Evolutionary conservation across 1,140 invertebrate species (phyloP), one percentile per base, ranked within the genome.

Genomic region (Solenopsis invicta): DNA sequence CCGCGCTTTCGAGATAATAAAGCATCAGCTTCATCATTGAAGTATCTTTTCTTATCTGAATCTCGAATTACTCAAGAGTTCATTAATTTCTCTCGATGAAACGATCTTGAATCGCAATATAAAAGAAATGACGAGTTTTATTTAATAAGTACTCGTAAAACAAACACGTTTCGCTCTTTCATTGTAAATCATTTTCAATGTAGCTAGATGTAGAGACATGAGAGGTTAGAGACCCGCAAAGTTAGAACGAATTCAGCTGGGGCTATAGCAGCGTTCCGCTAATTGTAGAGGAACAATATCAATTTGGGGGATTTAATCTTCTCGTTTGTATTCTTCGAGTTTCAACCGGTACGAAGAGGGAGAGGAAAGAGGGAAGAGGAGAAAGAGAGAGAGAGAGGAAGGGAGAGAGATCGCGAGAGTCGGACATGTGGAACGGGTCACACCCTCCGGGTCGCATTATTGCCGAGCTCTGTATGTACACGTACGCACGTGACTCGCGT

Each of bases 361-460:
- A 71, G 34, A 54, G 18, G 50, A 56, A n/a, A 1, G 13, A 29
- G 56, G 24, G 29, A 4, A 29, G n/a, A 54, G 12, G n/a, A 24
- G 12, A 1, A 16, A n/a, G 37, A n/a, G 41, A 48, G 50, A 84
- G n/a, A 48, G 52, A 59, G 16, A 82, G 69, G 34, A 8, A 34
- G 8, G 5, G 12, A 34, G 41, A 56, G 12, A 50, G 37, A 16
- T 18, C 24, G 52, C 59, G 72, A 87, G 85, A 85, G 80, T 88
- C 86, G 69, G 59, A 81, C 89, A 90, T 90, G 87, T 88, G 89
- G 89, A 90, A 90, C 89, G 84, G 81, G 89, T 91, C 89, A 91
- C 89, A 91, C 89, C 89, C 89, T 91, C 89, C 90, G 89, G 89
- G 77, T 87, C 85, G 69, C 77, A 90, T 90, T 91, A 90, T 91